Conservation (phyloP, 2,113 vertebrate species). For the Aegithalos caudatus region DNA sequence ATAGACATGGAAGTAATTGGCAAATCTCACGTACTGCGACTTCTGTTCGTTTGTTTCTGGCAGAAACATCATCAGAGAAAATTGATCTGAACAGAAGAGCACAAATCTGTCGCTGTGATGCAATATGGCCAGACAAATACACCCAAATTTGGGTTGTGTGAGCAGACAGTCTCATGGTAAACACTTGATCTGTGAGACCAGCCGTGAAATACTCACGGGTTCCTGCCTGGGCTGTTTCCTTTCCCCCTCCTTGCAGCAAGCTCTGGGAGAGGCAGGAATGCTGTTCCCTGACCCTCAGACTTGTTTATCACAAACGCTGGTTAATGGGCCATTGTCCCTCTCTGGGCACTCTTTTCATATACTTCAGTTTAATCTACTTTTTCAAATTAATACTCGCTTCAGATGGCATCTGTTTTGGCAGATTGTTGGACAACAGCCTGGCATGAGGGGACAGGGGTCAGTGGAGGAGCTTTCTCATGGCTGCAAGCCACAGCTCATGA, state of each 20-base stretch:
- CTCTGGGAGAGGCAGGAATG: neutral
- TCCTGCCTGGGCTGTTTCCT: neutral
- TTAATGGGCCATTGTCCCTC: neutral
- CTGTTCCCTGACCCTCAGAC: neutral
- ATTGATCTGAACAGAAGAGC: neutral
- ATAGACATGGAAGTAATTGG: conserved; percentile 17
- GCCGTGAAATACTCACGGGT: neutral
- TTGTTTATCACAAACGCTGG: neutral
- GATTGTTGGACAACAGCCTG: neutral
- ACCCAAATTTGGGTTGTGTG: neutral
- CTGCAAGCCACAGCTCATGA: neutral
- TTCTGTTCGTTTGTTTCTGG: neutral
- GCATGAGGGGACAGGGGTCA: neutral
- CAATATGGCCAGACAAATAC: neutral
- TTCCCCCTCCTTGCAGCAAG: neutral
- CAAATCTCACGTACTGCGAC: neutral
- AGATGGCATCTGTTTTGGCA: neutral
- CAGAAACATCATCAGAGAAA: neutral
- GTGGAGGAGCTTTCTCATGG: neutral
- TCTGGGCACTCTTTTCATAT: neutral
- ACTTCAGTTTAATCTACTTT: neutral
- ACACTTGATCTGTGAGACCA: neutral
- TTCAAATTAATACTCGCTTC: neutral
- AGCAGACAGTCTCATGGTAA: neutral
- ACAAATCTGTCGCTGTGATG: neutral